Evolutionary conservation across 92 coral and sea anemone genomes (phyloP).

Genomic region (Palythoa heliodiscus): DNA sequence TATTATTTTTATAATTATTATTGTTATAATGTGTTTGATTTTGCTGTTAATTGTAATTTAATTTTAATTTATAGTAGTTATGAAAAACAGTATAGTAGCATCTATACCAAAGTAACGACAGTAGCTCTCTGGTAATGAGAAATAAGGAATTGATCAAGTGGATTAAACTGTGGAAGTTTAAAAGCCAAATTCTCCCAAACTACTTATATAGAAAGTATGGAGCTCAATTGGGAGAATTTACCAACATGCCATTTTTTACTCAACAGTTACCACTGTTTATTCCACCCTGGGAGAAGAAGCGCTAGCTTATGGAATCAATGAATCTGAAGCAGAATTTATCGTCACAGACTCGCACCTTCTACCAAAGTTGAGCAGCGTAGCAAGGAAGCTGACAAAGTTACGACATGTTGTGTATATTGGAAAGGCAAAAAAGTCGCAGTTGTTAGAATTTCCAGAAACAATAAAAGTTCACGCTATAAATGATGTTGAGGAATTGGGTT

Average conservation of each 20-base stretch:
- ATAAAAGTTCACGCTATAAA: conserved; percentile 78
- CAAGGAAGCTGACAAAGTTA: conserved; percentile 69
- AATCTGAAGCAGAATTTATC: conserved; percentile 86
- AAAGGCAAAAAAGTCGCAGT: conserved; percentile 62
- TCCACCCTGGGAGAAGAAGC: conserved; percentile 98
- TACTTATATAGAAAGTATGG: too few species aligned
- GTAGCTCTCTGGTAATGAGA: too few species aligned
- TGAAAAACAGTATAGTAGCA: too few species aligned
- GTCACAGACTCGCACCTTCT: conserved; percentile 86
- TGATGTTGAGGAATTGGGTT: conserved; percentile 89
- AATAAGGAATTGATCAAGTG: too few species aligned
- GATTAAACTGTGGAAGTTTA: too few species aligned
- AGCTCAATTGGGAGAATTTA: too few species aligned
- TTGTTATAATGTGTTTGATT: too few species aligned
- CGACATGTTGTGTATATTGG: conserved; percentile 88
- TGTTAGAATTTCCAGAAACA: conserved; percentile 70
- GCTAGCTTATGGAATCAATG: conserved; percentile 85
- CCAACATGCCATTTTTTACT: background rate
- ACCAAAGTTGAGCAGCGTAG: conserved; percentile 70
- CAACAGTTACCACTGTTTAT: conserved; percentile 88
- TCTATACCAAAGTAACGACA: too few species aligned
- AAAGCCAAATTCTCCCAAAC: too few species aligned
- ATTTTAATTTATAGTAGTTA: too few species aligned
- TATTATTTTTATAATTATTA: too few species aligned
- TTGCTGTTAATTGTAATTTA: too few species aligned